phyloP scores from a whole-genome alignment of 2,113 vertebrate genomes.

The Lampris megalopsis region DNA sequence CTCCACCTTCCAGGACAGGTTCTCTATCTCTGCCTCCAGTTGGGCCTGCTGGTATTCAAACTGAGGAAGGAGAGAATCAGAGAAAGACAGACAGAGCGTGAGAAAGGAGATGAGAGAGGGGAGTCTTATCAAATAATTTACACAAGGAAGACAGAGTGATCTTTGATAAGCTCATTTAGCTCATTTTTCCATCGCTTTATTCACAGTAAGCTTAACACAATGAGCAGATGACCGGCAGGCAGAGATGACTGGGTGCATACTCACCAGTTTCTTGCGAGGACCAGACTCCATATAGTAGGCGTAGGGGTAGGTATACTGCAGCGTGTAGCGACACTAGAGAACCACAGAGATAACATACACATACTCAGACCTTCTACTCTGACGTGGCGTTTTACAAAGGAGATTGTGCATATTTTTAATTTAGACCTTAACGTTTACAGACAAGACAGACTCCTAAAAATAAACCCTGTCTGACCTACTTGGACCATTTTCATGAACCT shows the following conservation, averaged over 20 bases:
- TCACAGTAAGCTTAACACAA: too few relatives aligned
- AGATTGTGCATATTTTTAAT: too few relatives aligned
- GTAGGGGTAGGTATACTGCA: slow-evolving; percentile 99
- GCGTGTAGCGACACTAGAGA: slow-evolving; percentile 95
- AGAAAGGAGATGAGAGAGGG: background rate
- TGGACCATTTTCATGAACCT: too few relatives aligned
- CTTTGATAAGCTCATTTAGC: too few relatives aligned
- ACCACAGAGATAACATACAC: background rate
- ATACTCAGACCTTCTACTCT: background rate
- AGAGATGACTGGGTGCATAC: slow-evolving; percentile 38
- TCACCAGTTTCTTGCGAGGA: slow-evolving; percentile 97
- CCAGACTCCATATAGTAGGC: slow-evolving; percentile 99
- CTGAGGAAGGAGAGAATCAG: slow-evolving; percentile 66
- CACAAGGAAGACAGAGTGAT: background rate
- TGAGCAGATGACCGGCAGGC: background rate
- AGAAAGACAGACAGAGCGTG: background rate
- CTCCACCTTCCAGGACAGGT: slow-evolving; percentile 99
- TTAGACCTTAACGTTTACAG: too few relatives aligned
- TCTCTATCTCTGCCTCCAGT: slow-evolving; percentile 98
- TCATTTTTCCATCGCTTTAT: too few relatives aligned
- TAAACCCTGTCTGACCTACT: too few relatives aligned
- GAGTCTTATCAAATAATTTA: background rate
- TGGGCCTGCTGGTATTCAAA: slow-evolving; percentile 99
- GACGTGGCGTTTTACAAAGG: too few relatives aligned
- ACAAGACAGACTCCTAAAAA: too few relatives aligned